These are phyloP conservation scores for Metridium senile DNA, from an alignment of 92 coral and sea anemone genomes.

Conservation along the genomic window DNA sequence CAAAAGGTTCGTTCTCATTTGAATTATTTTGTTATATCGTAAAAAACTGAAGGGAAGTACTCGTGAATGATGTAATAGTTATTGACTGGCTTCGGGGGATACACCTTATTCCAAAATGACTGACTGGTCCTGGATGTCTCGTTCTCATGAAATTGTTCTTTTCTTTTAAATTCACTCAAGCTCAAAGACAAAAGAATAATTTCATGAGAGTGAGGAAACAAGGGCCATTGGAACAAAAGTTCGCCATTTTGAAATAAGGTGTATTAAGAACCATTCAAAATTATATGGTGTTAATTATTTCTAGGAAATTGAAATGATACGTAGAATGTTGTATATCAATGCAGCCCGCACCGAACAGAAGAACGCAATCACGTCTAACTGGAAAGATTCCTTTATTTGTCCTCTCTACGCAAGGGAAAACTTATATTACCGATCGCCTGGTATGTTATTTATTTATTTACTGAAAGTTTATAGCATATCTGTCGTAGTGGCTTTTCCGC, in stretches of 20 bases:
- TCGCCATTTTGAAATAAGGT: not conserved
- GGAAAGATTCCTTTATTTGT: conserved; percentile 40
- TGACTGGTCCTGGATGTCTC: no score
- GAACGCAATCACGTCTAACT: conserved; percentile 7
- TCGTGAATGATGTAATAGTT: no score
- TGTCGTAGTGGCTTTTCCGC: not conserved
- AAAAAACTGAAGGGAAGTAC: no score
- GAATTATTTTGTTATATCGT: no score
- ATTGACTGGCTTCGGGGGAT: no score
- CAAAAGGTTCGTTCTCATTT: no score
- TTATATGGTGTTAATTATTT: not conserved
- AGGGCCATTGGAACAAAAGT: not conserved
- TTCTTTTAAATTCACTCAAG: no score
- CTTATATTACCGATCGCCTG: not conserved
- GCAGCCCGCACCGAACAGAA: conserved; percentile 49
- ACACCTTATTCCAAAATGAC: no score
- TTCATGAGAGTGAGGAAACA: no score
- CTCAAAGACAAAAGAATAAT: no score
- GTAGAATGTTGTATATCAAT: conserved; percentile 48
- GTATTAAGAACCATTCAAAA: not conserved
- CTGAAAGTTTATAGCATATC: not conserved
- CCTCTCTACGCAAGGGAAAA: conserved; percentile 48
- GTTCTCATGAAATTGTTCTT: no score
- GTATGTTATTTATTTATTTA: no score
- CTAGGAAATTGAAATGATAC: conserved; percentile 42